A percentile compares a stretch with the other conserved stretches of the same genome.
phyloP scores from a whole-genome alignment of 2,797 vertebrate species.

The Sternarchorhynchus goeldii region DNA sequence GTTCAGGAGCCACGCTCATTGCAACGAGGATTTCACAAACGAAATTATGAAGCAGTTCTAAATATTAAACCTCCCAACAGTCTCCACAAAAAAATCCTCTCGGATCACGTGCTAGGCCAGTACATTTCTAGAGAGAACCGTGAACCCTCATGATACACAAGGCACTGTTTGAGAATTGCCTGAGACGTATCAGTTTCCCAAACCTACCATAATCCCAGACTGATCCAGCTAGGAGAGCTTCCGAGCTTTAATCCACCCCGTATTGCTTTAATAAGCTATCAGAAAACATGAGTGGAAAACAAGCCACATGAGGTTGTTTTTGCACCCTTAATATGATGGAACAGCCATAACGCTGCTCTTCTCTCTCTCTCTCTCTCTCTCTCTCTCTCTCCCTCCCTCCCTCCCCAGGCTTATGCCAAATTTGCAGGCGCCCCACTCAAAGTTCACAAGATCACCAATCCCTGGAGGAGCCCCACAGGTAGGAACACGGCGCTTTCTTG shows the following conservation, averaged over 20 bases:
- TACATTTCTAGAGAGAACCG: constrained; percentile 3
- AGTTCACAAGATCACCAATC: constrained; percentile 77
- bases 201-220: not conserved
- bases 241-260: too few species aligned
- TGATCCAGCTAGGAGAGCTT: too few species aligned
- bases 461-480: constrained; percentile 84
- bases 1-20: constrained; percentile 14
- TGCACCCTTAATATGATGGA: not conserved
- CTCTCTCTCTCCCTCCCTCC: not conserved
- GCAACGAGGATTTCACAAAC: constrained; percentile 19
- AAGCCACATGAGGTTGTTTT: not conserved
- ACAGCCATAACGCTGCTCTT: not conserved
- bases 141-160: not conserved
- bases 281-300: not conserved
- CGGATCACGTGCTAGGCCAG: constrained; percentile 21
- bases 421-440: constrained; percentile 84
- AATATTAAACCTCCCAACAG: not conserved
- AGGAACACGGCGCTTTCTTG: not conserved
- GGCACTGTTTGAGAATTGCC: not conserved
- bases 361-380: not conserved
- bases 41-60: not conserved
- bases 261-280: not conserved
- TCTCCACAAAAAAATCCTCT: not conserved
- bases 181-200: not conserved
- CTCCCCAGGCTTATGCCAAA: constrained; percentile 77